Base-by-base conservation (phyloP, 2,113 vertebrate genomes). In the Oreochromis aureus region DNA sequence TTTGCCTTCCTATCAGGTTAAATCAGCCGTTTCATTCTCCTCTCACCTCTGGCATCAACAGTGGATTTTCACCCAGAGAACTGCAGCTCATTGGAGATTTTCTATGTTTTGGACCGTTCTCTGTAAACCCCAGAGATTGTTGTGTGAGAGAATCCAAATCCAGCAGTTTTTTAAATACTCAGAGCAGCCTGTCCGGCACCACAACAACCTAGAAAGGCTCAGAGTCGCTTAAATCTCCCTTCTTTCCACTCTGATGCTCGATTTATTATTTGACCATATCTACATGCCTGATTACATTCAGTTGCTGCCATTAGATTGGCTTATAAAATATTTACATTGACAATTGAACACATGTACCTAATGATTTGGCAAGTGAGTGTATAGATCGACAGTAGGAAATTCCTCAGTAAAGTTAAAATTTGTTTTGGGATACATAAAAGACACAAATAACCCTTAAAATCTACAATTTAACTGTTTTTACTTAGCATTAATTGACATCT, bases 1-100 rank as follows among this genome's bases (percentile, higher is more conserved):
- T 44, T 71, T 46, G 13, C 66, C 1, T 71, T 41, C 12, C 39
- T 27, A 4, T 15, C 66, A 0, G 3, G 34, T 71, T 13, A 24
- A 44, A 71, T 15, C 66, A 71, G 39, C n/a, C 7, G 44, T 44
- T 44, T 22, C 3, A 24, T 44, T 44, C n/a, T 71, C 39, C n/a
- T 71, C 63, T 44, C 10, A 27, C 5, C n/a, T 71, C 66, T 71
- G 36, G n/a, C 13, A 71, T 44, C n/a, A 44, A 71, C 12, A 44
- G 7, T 41, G n/a, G n/a, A 71, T 44, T 71, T 71, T 41, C 22
- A 69, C 3, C 36, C 36, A 24, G 12, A 71, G 0, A 71, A 22
- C 63, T 41, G 36, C 63, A 22, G 36, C n/a, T 69, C 63, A 69
- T n/a, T 13, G 34, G 34, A 1, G 34, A n/a, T 69, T 69, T 8